phyloP scores from a whole-genome alignment of 2,797 vertebrate species.

The Diplodus puntazzo region DNA sequence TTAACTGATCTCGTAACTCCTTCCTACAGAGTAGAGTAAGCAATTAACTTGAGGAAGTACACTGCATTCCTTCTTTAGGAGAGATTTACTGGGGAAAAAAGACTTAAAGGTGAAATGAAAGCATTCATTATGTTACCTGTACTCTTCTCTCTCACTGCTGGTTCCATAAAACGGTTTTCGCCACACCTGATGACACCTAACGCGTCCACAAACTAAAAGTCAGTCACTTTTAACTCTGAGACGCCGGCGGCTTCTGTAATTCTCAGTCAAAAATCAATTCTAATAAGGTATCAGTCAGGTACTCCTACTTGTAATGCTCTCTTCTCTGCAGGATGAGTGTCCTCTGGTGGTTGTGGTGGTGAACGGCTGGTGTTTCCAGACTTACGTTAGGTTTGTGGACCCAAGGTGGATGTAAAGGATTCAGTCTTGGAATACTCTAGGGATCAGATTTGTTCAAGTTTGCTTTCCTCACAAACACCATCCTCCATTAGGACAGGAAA shows the following conservation, averaged over 20 bases:
- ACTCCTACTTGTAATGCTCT: constrained; percentile 75
- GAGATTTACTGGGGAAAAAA: not conserved
- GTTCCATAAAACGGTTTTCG: constrained; percentile 83
- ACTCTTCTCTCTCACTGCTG: constrained; percentile 81
- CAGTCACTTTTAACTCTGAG: constrained; percentile 15
- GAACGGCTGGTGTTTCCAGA: constrained; percentile 81
- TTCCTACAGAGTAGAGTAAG: constrained; percentile 58
- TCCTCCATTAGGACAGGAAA: not conserved
- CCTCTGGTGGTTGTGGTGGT: constrained; percentile 85
- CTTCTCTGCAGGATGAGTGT: constrained; percentile 79
- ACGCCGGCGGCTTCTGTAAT: not conserved
- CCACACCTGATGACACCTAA: constrained; percentile 84
- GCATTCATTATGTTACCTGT: constrained; percentile 70
- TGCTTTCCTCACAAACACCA: not conserved
- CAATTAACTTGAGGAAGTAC: not conserved
- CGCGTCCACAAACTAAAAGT: constrained; percentile 18
- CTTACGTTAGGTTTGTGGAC: constrained; percentile 79
- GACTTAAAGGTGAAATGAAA: not conserved
- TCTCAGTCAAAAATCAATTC: not conserved
- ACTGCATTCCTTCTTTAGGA: not conserved
- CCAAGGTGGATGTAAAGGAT: constrained; percentile 81
- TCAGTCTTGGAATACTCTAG: constrained; percentile 76
- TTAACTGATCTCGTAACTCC: constrained; percentile 78
- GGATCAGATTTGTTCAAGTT: constrained; percentile 5
- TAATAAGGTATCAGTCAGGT: not conserved